A percentile compares a stretch with the other conserved stretches of the same genome.
These are phyloP conservation scores for Zaprionus camerounensis DNA, from an alignment of 1,140 invertebrate species.

Conservation along the genomic window DNA sequence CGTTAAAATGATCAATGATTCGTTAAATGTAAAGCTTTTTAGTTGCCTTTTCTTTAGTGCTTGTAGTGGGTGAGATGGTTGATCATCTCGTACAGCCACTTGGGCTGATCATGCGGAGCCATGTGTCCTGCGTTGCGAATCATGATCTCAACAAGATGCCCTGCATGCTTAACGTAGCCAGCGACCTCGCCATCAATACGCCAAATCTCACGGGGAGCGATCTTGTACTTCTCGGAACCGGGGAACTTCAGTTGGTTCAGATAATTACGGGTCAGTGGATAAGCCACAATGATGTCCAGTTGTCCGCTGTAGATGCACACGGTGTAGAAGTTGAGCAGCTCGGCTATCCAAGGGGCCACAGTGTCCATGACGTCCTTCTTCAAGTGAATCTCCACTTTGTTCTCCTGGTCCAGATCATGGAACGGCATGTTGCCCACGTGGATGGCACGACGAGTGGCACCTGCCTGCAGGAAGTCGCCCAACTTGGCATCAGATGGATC, in stretches of 20 bases:
- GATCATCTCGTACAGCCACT: conserved; percentile 91
- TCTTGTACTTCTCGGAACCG: conserved; percentile 87
- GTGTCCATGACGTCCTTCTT: conserved; percentile 93
- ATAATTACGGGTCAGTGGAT: conserved; percentile 91
- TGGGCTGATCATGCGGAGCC: conserved; percentile 92
- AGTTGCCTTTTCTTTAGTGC: conserved; percentile 30
- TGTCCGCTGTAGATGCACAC: conserved; percentile 93
- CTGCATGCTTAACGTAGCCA: conserved; percentile 90
- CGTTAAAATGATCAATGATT: neutral
- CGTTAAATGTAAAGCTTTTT: conserved; percentile 9
- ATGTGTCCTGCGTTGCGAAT: conserved; percentile 93
- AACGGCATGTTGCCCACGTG: conserved; percentile 93
- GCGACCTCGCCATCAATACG: conserved; percentile 89
- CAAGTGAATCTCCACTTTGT: conserved; percentile 88
- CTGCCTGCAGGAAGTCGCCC: conserved; percentile 86
- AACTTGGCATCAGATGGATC: conserved; percentile 76
- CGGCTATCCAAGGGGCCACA: conserved; percentile 90
- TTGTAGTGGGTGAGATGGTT: conserved; percentile 90
- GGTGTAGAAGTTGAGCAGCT: conserved; percentile 88
- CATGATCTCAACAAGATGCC: conserved; percentile 91
- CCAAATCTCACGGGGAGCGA: conserved; percentile 88
- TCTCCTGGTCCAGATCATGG: conserved; percentile 85
- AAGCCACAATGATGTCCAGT: conserved; percentile 93
- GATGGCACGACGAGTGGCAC: conserved; percentile 88
- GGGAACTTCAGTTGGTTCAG: conserved; percentile 89